A percentile compares a stretch with the other conserved stretches of the same genome.
Evolutionary conservation across 2,888 invertebrate genomes (phyloP).

Genomic region (Chrysolina americana): DNA sequence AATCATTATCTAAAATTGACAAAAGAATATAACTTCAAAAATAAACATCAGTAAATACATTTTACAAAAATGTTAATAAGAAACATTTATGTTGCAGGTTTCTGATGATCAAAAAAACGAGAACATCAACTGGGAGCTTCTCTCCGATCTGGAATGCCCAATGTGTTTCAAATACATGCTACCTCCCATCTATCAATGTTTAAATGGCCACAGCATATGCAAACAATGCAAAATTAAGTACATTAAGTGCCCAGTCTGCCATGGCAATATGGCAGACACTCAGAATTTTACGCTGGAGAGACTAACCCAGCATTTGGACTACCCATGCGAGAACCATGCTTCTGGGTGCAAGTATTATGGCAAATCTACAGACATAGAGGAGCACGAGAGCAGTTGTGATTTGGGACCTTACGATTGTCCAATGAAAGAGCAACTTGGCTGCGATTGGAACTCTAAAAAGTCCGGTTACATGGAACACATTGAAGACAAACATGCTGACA

Average conservation of each 20-base stretch:
- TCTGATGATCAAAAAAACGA: constrained; percentile 25
- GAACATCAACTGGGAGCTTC: constrained; percentile 49
- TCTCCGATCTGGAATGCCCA: constrained; percentile 62
- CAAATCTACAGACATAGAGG: constrained; percentile 49
- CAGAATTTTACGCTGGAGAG: constrained; percentile 62
- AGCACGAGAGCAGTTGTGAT: constrained; percentile 53
- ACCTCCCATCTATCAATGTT: constrained; percentile 64
- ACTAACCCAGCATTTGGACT: constrained; percentile 56
- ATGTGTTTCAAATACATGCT: constrained; percentile 64
- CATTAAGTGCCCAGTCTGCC: constrained; percentile 59
- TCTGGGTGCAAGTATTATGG: constrained; percentile 54
- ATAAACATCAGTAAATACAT: background rate
- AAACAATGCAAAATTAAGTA: constrained; percentile 46
- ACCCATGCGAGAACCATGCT: constrained; percentile 62
- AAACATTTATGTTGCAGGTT: constrained; percentile 22
- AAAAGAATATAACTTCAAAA: background rate
- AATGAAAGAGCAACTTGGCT: constrained; percentile 43
- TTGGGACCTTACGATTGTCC: constrained; percentile 55
- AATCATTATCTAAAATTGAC: too few relatives aligned
- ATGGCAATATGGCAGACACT: constrained; percentile 53
- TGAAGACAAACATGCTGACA: constrained; percentile 54
- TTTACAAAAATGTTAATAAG: too few relatives aligned
- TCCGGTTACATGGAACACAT: constrained; percentile 42
- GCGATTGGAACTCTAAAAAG: constrained; percentile 35
- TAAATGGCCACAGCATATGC: constrained; percentile 64